Evolutionary conservation across 1,140 invertebrate genomes (phyloP).

Genomic region (Dinothrombium tinctorium): DNA sequence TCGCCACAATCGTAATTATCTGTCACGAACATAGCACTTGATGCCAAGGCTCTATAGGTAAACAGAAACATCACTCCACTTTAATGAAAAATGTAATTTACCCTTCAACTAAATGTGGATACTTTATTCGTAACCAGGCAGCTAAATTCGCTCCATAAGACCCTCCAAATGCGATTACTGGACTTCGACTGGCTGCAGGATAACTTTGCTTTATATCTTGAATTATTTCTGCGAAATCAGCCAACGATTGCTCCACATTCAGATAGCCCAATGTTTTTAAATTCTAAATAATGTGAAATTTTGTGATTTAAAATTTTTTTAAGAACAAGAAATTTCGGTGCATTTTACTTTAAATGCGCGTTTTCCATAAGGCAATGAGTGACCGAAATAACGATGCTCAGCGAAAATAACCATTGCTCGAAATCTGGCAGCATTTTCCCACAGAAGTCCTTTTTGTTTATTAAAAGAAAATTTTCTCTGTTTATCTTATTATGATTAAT

Average conservation of each 20-base stretch:
- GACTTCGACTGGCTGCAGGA: constrained; percentile 25
- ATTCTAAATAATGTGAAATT: no score
- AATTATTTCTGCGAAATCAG: constrained; percentile 69
- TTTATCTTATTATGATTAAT: no score
- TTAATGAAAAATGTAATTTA: no score
- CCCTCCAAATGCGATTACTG: constrained; percentile 76
- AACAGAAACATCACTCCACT: no score
- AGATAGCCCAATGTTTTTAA: constrained; percentile 54
- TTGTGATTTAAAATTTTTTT: background rate
- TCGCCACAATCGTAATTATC: constrained; percentile 51
- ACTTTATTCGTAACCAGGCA: constrained; percentile 86
- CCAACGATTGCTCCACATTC: constrained; percentile 70
- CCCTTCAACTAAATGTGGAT: constrained; percentile 62
- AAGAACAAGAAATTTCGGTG: no score
- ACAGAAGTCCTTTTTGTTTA: no score
- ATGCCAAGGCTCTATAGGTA: constrained; percentile 53
- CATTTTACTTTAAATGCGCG: constrained; percentile 31
- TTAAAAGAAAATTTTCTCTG: no score
- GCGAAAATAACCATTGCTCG: constrained; percentile 68
- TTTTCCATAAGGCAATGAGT: constrained; percentile 64
- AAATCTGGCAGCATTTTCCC: constrained; percentile 59
- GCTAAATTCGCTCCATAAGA: constrained; percentile 79
- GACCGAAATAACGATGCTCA: constrained; percentile 86
- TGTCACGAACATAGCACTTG: constrained; percentile 72
- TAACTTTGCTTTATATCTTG: constrained; percentile 30